A percentile compares a stretch with the other conserved stretches of the same genome.
Evolutionary conservation across 64 coral and sea anemone genomes (phyloP).

Genomic region (Stichodactyla helianthus): DNA sequence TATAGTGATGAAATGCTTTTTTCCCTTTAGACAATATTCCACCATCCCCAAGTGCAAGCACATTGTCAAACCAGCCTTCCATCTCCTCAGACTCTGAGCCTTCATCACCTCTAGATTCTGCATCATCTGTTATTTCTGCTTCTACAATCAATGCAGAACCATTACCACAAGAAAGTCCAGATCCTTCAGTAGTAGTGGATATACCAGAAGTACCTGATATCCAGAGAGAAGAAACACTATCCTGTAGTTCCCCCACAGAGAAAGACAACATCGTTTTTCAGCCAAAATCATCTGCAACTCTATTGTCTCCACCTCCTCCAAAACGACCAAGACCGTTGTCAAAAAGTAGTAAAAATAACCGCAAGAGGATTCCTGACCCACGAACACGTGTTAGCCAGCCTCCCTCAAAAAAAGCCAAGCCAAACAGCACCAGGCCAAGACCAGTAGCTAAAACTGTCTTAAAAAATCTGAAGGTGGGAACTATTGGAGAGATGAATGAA

Average conservation of each 20-base stretch:
- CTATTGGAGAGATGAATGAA: constrained; percentile 13
- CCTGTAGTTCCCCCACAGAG: constrained; percentile 15
- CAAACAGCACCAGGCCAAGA: constrained; percentile 43
- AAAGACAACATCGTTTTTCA: constrained; percentile 43
- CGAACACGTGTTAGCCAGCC: constrained; percentile 28
- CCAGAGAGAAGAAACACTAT: constrained; percentile 12
- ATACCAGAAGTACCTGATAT: constrained; percentile 31
- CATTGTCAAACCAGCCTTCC: neutral
- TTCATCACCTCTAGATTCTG: neutral
- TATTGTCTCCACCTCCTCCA: neutral
- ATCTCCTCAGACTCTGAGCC: constrained; percentile 3
- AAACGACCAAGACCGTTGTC: constrained; percentile 16
- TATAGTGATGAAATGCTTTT: too few relatives aligned
- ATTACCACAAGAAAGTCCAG: neutral
- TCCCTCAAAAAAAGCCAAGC: constrained; percentile 35
- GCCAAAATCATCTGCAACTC: constrained; percentile 9
- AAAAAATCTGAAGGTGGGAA: constrained; percentile 61
- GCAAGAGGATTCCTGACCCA: constrained; percentile 67
- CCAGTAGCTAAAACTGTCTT: constrained; percentile 48
- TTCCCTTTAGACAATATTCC: neutral
- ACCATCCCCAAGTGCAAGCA: neutral
- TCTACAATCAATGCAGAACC: neutral
- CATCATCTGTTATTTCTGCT: neutral
- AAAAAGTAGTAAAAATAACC: constrained; percentile 62
- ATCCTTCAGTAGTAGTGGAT: neutral